These are phyloP conservation scores for Metallyticus violacea DNA, from an alignment of 2,888 invertebrate genomes.

Conservation along the genomic window DNA sequence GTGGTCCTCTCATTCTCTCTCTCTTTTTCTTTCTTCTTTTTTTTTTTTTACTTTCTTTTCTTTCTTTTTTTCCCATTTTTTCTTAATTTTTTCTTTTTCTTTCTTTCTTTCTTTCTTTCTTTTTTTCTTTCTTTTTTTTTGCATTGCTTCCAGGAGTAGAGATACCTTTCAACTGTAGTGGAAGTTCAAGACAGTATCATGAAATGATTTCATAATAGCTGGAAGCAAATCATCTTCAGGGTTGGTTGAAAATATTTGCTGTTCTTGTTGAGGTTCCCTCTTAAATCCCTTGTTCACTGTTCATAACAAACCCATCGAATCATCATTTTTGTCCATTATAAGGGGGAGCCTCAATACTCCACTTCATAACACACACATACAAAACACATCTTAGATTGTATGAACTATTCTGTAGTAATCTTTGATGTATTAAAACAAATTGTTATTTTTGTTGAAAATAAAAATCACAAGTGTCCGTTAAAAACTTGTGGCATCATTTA, in stretches of 20 bases:
- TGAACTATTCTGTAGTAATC: conserved; percentile 25
- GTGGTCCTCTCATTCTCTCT: neutral
- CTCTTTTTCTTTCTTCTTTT: neutral
- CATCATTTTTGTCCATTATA: neutral
- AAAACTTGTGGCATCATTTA: neutral
- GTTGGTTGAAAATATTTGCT: conserved; percentile 6
- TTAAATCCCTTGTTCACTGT: neutral
- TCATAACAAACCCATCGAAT: neutral
- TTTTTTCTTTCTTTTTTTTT: neutral
- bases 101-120: neutral
- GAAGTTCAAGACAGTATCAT: neutral
- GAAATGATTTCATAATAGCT: neutral
- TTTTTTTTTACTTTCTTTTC: neutral
- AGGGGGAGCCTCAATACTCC: neutral
- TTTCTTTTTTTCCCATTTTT: conserved; percentile 4
- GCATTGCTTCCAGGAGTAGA: conserved; percentile 4
- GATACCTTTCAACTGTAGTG: neutral
- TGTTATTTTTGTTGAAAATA: conserved; percentile 51
- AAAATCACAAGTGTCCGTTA: conserved; percentile 42
- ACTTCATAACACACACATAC: neutral
- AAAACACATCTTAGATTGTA: conserved; percentile 15
- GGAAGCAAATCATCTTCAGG: conserved; percentile 13
- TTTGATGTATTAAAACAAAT: conserved; percentile 34
- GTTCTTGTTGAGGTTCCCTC: conserved; percentile 6
- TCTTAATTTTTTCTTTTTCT: no score